A percentile compares a stretch with the other conserved stretches of the same genome.
Evolutionary conservation across 1,140 invertebrate genomes (phyloP).

Genomic region (Microplitis demolitor): DNA sequence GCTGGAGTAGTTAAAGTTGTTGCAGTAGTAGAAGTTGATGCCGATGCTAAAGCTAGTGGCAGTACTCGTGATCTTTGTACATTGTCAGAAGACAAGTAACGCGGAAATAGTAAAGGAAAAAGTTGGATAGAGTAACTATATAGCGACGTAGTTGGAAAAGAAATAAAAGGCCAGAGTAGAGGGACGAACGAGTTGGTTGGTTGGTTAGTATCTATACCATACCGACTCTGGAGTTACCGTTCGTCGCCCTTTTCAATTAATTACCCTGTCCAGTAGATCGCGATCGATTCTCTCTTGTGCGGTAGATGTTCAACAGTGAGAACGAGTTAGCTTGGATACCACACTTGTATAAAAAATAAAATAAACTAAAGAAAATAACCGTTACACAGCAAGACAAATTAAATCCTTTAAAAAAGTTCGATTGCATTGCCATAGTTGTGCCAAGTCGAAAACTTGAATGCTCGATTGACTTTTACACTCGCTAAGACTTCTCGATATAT

Average conservation of each 20-base stretch:
- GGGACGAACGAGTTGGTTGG: neutral
- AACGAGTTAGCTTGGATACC: neutral
- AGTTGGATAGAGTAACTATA: neutral
- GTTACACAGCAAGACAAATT: neutral
- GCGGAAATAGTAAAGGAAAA: neutral
- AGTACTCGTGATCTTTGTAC: neutral
- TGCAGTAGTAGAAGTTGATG: neutral
- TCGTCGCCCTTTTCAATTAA: constrained; percentile 23
- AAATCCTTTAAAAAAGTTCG: neutral
- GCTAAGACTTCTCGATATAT: neutral
- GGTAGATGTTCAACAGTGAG: constrained; percentile 3
- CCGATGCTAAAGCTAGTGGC: neutral
- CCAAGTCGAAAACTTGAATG: neutral
- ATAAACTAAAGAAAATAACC: constrained; percentile 1
- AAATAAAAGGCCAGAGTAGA: neutral
- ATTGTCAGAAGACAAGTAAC: constrained; percentile 4
- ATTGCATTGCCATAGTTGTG: neutral
- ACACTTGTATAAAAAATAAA: too few relatives aligned
- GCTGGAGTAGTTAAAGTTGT: too few relatives aligned
- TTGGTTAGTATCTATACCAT: too few relatives aligned
- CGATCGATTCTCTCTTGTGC: constrained; percentile 5
- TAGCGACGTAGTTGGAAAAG: neutral
- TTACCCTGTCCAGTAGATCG: constrained; percentile 20
- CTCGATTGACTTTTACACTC: neutral
- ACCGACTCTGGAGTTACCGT: constrained; percentile 11